phyloP scores from a whole-genome alignment of 2,797 vertebrate genomes.

The Aphelocoma californica region DNA sequence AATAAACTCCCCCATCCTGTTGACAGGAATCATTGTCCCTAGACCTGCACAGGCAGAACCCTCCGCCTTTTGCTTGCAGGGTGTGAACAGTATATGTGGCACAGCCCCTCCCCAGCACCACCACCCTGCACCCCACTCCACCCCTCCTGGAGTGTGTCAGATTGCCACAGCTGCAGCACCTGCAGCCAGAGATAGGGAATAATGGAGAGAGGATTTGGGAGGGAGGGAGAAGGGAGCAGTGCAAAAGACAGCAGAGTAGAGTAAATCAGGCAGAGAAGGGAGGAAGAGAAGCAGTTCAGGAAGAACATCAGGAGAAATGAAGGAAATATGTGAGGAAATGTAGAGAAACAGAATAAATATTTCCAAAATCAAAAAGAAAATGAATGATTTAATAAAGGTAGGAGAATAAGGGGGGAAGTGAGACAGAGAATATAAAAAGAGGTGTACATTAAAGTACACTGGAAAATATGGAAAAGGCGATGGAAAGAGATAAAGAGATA shows the following conservation, averaged over 20 bases:
- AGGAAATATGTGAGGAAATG: neutral
- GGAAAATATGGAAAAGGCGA: neutral
- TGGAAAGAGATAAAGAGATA: neutral
- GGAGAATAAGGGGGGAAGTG: neutral
- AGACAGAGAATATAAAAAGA: neutral
- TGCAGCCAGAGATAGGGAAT: neutral
- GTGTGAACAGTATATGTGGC: neutral
- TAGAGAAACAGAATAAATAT: neutral
- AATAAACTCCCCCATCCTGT: constrained; percentile 39
- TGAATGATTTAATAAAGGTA: neutral
- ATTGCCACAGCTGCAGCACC: constrained; percentile 35
- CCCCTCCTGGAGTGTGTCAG: neutral
- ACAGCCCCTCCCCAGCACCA: neutral
- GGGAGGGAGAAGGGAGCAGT: neutral
- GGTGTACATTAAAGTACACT: neutral
- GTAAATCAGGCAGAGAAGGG: neutral
- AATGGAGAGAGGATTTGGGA: neutral
- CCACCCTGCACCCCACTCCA: neutral
- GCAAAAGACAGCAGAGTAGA: neutral
- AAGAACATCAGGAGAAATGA: neutral
- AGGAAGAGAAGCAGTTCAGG: neutral
- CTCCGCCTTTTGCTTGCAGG: neutral
- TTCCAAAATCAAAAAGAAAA: neutral
- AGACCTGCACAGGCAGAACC: neutral
- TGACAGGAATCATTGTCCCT: constrained; percentile 49